Base-by-base conservation (phyloP, 1,140 invertebrate species). In the Agraylea sexmaculata region DNA sequence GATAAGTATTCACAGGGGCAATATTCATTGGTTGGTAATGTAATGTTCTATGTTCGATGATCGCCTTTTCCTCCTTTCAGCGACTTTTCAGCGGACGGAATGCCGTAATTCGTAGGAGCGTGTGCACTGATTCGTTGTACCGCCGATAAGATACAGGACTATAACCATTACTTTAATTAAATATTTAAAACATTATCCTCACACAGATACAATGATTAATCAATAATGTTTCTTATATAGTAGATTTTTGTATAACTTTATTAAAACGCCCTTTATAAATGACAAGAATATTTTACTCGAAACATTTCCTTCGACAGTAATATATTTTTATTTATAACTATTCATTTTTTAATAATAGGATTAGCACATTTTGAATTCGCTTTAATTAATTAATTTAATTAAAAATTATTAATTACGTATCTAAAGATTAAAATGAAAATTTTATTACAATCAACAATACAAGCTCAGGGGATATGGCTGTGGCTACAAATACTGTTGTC, bases 71-170 rank as follows among this genome's bases (percentile, higher is more conserved):
- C 11, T 28, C 41, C 42, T 48, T 44, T 47, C 32, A 36, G 41
- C 29, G 16, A 47, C 27, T 25, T 25, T 25, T 25, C 23, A 7
- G 23, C 7, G n/a, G 23, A 7, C 38, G 38, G 40, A 30, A 37
- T 27, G 36, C 46, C 43, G 37, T 49, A 46, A 49, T 49, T 49
- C 47, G 43, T 46, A 46, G 43, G 46, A 46, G 47, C 47, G 47
- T 49, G 47, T 46, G 43, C 47, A 49, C 47, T 49, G 47, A 49
- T 49, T 49, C 47, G 47, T 49, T 49, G 37, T 28, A 37, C 37
- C 28, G 11, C 23, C 33, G 47, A 49, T 49, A 49, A 49, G 47
- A 49, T 49, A 49, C n/a, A n/a, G n/a, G n/a, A n/a, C n/a, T n/a
- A n/a, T n/a, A n/a, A n/a, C n/a, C n/a, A n/a, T n/a, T n/a, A n/a